Percentiles rank a stretch among this genome's conserved stretches.
phyloP scores from a whole-genome alignment of 2,113 vertebrate species.

The Xyliphius kryptos region DNA sequence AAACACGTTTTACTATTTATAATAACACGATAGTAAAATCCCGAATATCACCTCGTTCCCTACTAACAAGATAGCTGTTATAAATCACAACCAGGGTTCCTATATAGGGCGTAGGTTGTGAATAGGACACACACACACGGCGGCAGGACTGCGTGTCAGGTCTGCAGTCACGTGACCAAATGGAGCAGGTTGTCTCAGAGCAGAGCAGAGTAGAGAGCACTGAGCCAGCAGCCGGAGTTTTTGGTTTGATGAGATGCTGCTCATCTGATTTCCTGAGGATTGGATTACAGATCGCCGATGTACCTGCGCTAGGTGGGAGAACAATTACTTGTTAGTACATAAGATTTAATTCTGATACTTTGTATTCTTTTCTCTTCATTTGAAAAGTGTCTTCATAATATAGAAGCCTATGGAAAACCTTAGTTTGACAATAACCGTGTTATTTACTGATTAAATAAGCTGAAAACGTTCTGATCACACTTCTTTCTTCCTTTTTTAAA shows the following conservation, averaged over 20 bases:
- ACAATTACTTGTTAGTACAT: neutral
- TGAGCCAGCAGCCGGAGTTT: neutral
- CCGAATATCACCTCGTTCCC: neutral
- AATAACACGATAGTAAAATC: neutral
- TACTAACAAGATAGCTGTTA: neutral
- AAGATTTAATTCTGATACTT: neutral
- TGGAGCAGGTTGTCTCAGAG: neutral
- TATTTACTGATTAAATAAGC: too few relatives aligned
- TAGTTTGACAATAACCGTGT: too few relatives aligned
- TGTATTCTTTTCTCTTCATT: neutral
- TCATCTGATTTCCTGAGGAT: neutral
- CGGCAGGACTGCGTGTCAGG: neutral
- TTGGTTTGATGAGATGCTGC: constrained; percentile 5
- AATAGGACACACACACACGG: neutral
- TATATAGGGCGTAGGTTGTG: neutral
- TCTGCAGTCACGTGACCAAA: constrained; percentile 12
- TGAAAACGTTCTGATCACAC: too few relatives aligned
- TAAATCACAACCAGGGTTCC: neutral
- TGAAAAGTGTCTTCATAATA: too few relatives aligned
- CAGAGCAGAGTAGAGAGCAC: neutral
- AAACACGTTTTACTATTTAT: neutral
- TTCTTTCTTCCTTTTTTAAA: too few relatives aligned
- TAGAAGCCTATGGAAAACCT: too few relatives aligned
- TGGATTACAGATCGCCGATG: constrained; percentile 14
- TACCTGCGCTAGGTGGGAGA: constrained; percentile 33